Evolutionary conservation across 35 echinoderm and acorn worm genomes (phyloP).

Genomic region (Apostichopus californicus): DNA sequence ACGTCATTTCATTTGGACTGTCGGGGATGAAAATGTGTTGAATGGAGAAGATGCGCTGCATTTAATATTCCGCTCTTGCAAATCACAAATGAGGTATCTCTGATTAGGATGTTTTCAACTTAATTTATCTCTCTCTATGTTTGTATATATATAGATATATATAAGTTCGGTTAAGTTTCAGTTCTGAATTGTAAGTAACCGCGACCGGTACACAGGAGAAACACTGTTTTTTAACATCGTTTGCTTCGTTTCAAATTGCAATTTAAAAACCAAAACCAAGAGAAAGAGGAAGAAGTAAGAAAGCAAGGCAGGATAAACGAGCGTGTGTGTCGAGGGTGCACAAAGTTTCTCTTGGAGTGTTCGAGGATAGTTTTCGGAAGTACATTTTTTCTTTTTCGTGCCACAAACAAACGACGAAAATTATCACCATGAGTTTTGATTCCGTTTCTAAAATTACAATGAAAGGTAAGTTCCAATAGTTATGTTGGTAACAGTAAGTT

Average conservation of each 20-base stretch:
- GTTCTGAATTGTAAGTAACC: conserved; percentile 9
- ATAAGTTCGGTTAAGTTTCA: neutral
- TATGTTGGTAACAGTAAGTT: too few species aligned
- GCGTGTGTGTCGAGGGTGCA: neutral
- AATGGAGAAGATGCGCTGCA: neutral
- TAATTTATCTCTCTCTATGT: neutral
- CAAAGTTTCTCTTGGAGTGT: neutral
- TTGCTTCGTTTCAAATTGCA: conserved; percentile 15
- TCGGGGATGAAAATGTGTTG: conserved; percentile 34
- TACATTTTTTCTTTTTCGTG: neutral
- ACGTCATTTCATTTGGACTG: neutral
- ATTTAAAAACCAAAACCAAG: neutral
- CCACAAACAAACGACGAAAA: neutral
- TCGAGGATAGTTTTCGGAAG: conserved; percentile 1
- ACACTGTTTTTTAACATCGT: neutral
- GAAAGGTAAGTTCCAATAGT: neutral
- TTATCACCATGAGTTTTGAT: conserved; percentile 12
- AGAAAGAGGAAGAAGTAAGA: neutral
- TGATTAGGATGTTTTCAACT: conserved; percentile 16
- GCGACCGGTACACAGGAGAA: neutral
- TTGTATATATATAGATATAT: neutral
- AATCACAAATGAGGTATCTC: conserved; percentile 36
- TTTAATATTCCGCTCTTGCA: conserved; percentile 6
- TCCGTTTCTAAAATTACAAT: conserved; percentile 33
- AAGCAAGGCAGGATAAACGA: neutral